Evolutionary conservation across 1,140 invertebrate genomes (phyloP), one percentile per base, ranked within the genome.

Genomic region (Tetraneura akinire): DNA sequence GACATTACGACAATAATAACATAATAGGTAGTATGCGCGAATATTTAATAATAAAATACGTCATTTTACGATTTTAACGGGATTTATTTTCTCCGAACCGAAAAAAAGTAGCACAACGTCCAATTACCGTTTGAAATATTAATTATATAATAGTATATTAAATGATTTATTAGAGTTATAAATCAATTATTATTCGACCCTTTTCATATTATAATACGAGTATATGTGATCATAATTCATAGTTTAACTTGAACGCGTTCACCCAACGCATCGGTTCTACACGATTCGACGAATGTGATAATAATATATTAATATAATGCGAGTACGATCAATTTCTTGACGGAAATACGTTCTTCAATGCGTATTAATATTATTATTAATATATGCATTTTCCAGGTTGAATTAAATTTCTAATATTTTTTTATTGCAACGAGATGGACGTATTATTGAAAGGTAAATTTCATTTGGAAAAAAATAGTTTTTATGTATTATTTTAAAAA

Each of bases 81-180:
- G 18, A 62, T 62, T 62, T 32, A 29, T 62, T 62, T 62, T 32
- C 16, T 32, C 29, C 29, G 60, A 62, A 62, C 60, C 60, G 18
- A 26, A 37, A 4, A 4, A 6, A 23, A 26, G 21, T 32, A 9
- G 26, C 57, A 16, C 18, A 23, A 62, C 29, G 32, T 62, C 60
- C 29, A 62, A 62, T 62, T 62, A 62, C 16, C 60, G 16, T 62
- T 62, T 32, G 2, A 32, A 62, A 62, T 62, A 32, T 37, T 37
- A 3, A 37, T 14, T 26, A 37, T 32, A n/a, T n/a, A n/a, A 62
- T 62, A 62, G 9, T 18, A 32, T 11, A 62, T 32, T 62, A 62
- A 32, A 32, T 37, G 62, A 64, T 64, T 32, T 64, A 64, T 37
- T 60, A 37, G 29, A 32, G 29, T n/a, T 64, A 37, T 3, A n/a